These are phyloP conservation scores for Epiperipatus broadwayi DNA, from an alignment of 2,888 invertebrate species.

Conservation along the genomic window DNA sequence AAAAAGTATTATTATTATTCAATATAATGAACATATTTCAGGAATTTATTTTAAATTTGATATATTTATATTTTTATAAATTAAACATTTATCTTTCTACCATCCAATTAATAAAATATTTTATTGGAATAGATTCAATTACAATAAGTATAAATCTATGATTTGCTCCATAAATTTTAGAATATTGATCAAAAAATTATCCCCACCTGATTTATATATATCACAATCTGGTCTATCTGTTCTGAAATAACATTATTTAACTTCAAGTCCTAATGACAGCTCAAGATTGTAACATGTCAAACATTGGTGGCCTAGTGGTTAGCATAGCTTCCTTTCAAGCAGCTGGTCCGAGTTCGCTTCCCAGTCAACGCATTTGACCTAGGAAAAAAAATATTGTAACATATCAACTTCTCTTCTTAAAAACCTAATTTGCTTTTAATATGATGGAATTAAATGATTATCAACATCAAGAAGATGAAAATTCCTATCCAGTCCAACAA, in stretches of 20 bases:
- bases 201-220: slow-evolving; percentile 35
- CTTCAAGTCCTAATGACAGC: slow-evolving; percentile 22
- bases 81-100: too few relatives aligned
- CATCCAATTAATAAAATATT: slow-evolving; percentile 10
- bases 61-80: not conserved
- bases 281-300: too few relatives aligned
- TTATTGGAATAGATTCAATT: slow-evolving; percentile 25
- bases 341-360: too few relatives aligned
- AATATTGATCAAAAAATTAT: slow-evolving; percentile 52
- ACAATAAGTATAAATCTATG: slow-evolving; percentile 60
- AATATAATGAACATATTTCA: not conserved
- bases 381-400: too few relatives aligned
- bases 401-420: too few relatives aligned
- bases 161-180: slow-evolving; percentile 59
- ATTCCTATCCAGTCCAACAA: slow-evolving; percentile 23
- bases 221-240: slow-evolving; percentile 25
- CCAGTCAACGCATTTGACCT: too few relatives aligned
- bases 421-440: too few relatives aligned
- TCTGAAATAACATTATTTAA: slow-evolving; percentile 24
- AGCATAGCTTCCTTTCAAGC: too few relatives aligned
- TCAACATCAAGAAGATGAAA: too few relatives aligned
- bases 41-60: too few relatives aligned
- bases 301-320: too few relatives aligned
- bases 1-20: not conserved
- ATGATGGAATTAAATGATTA: too few relatives aligned